A percentile compares a stretch with the other conserved stretches of the same genome.
Conservation (phyloP, 2,888 invertebrate genomes). For the Acrobasis repandana region DNA sequence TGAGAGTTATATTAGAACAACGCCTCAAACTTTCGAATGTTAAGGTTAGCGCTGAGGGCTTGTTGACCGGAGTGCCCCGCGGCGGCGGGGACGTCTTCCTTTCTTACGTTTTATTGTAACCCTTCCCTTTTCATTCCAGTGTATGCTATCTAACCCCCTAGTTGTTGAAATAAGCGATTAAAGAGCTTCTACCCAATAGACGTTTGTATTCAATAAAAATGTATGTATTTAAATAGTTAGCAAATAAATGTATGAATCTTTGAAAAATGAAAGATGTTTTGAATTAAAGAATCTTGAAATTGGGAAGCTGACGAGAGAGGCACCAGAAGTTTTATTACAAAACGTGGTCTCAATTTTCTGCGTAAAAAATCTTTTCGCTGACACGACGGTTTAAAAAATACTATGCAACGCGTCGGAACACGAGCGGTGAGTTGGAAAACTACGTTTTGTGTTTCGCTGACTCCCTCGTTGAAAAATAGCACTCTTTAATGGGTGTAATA, state of each 20-base stretch:
- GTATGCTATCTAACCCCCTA: slow-evolving; percentile 37
- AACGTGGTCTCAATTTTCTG: no score
- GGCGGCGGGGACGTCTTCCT: slow-evolving; percentile 32
- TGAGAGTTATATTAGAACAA: background rate
- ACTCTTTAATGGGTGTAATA: background rate
- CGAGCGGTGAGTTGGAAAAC: no score
- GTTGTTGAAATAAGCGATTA: slow-evolving; percentile 35
- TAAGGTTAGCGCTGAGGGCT: slow-evolving; percentile 15
- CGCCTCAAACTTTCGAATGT: slow-evolving; percentile 15
- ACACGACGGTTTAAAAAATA: no score
- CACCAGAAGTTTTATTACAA: no score
- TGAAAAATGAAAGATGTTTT: no score
- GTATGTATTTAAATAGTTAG: slow-evolving; percentile 32
- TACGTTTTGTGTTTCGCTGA: background rate
- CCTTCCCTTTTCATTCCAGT: slow-evolving; percentile 55
- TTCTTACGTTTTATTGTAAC: slow-evolving; percentile 32
- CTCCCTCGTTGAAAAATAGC: background rate
- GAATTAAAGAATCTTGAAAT: no score
- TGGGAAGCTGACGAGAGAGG: no score
- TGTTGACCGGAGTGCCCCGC: slow-evolving; percentile 5
- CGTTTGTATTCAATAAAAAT: no score
- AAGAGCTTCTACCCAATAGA: slow-evolving; percentile 18
- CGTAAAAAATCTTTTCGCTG: no score
- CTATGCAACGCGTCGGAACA: no score
- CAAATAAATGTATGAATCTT: no score